phyloP scores from a whole-genome alignment of 2,888 invertebrate species.

The Incurvaria masculella region DNA sequence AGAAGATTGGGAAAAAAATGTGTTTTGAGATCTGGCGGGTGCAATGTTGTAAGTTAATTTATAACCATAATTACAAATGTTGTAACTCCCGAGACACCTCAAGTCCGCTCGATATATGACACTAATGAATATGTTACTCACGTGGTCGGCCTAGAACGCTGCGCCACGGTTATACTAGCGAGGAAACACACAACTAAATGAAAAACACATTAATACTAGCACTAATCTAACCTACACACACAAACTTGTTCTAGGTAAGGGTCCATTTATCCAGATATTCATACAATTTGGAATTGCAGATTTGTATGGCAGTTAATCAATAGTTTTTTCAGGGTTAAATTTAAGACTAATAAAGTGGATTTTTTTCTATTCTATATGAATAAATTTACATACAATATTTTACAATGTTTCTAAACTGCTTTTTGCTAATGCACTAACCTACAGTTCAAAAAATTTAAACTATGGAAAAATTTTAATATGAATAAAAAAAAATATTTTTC shows the following conservation, averaged over 20 bases:
- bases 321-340: too few relatives aligned
- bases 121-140: constrained; percentile 30
- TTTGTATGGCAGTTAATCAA: too few relatives aligned
- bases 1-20: too few relatives aligned
- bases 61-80: too few relatives aligned
- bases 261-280: too few relatives aligned
- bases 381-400: neutral
- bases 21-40: too few relatives aligned
- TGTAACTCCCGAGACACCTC: too few relatives aligned
- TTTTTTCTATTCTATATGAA: neutral
- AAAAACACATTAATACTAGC: constrained; percentile 30
- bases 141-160: constrained; percentile 55
- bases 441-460: constrained; percentile 2
- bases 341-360: constrained; percentile 14
- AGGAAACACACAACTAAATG: constrained; percentile 29
- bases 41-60: too few relatives aligned
- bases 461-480: neutral
- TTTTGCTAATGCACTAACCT: too few relatives aligned
- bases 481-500: constrained; percentile 9
- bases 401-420: too few relatives aligned
- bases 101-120: too few relatives aligned
- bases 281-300: too few relatives aligned
- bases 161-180: constrained; percentile 55
- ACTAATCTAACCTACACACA: constrained; percentile 16
- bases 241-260: neutral